Conservation (phyloP, 2,888 invertebrate species). For the Lepas anatifera region DNA sequence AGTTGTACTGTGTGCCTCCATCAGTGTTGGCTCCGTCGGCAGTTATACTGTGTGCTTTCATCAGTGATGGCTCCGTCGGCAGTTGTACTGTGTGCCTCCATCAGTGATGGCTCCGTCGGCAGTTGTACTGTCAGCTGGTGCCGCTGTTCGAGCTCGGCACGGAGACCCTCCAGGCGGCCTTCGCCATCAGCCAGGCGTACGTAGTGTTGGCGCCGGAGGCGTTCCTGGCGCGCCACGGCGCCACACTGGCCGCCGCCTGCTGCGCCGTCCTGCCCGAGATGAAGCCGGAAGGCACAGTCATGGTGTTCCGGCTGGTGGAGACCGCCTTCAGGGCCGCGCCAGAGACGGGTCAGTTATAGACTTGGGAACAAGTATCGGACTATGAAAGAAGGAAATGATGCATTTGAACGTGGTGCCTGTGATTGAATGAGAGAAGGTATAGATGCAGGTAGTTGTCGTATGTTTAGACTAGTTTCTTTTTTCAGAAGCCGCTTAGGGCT, state of each 20-base stretch:
- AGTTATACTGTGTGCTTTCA: no score
- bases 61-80: background rate
- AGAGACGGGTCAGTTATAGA: slow-evolving; percentile 55
- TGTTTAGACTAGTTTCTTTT: no score
- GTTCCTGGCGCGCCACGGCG: slow-evolving; percentile 45
- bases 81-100: background rate
- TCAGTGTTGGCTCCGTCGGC: no score
- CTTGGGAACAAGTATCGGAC: no score
- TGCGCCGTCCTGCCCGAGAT: slow-evolving; percentile 65
- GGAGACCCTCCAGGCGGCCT: slow-evolving; percentile 63
- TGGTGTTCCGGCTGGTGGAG: slow-evolving; percentile 60
- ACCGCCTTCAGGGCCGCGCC: slow-evolving; percentile 61
- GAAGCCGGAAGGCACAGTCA: slow-evolving; percentile 55
- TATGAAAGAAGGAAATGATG: no score
- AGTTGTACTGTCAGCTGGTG: slow-evolving; percentile 59
- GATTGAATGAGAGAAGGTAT: no score
- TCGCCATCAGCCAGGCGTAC: slow-evolving; percentile 62
- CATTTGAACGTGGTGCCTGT: no score
- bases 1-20: background rate
- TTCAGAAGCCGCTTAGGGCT: no score
- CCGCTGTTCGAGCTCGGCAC: slow-evolving; percentile 65
- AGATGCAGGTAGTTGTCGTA: no score
- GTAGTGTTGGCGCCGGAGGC: slow-evolving; percentile 22
- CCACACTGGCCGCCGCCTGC: slow-evolving; percentile 53
- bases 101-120: slow-evolving; percentile 36